Base-by-base conservation (phyloP, 2,113 vertebrate genomes). In the Calidris pygmaea region DNA sequence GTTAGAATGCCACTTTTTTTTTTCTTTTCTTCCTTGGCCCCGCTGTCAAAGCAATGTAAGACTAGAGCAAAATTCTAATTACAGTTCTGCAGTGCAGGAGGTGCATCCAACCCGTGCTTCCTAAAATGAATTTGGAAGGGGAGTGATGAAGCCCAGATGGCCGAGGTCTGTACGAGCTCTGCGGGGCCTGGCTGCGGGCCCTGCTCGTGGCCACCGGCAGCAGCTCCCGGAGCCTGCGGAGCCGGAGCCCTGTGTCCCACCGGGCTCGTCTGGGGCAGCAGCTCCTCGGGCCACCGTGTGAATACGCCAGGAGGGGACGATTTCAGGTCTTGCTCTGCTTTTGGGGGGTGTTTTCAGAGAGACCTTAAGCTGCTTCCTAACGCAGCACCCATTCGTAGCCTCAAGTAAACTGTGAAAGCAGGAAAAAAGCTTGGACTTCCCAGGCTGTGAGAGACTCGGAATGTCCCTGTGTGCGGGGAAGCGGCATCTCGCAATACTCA, bases 101-200 rank as follows among this genome's bases (percentile, higher is more conserved):
- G 75, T 62, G 53, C 82, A 43, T 93, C 90, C 88, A 93, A 19
- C 66, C 87, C 83, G 47, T 73, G 22, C 85, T 92, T 95, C 78
- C 89, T 82, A 63, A 92, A 87, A 75, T 59, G 78, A 90, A 22
- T 92, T 90, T 96, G 93, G 95, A 90, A 50, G 43, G 6, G 47
- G n/a, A 89, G 80, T 60, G 93, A 84, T 86, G 65, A 76, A 90
- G 92, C 50, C 2, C 79, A 94, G 85, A 85, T 93, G 92, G 90
- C 81, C 82, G 78, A 76, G 87, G 84, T 86, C 88, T 68, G 16
- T 50, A 12, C 82, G 79, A 80, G 76, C 78, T 50, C 55, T 47
- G 22, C 67, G 88, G 77, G 34, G 32, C 24, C 79, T 88, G 93
- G 91, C 83, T 56, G 10, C n/a, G 29, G 63, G 48, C 79, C 79